Evolutionary conservation across 2,797 vertebrate genomes (phyloP).

Genomic region (Remorina albescens): DNA sequence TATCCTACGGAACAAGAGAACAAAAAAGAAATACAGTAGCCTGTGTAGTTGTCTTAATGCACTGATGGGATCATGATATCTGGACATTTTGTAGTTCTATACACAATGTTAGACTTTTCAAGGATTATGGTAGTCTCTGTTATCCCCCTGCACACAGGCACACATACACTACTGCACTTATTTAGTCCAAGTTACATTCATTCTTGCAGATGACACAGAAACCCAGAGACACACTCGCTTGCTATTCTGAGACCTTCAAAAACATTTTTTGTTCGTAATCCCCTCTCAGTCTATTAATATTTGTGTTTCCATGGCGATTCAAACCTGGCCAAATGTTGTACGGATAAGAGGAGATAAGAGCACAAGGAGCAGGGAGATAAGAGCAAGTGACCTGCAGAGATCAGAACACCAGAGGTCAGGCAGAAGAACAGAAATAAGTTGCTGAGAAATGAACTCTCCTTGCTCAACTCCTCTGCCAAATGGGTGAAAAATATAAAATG

Average conservation of each 20-base stretch:
- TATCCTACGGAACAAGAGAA: too few species aligned
- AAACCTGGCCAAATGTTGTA: conserved; percentile 72
- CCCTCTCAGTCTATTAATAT: conserved; percentile 77
- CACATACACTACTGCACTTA: conserved; percentile 34
- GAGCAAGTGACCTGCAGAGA: conserved; percentile 78
- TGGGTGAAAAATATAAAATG: conserved; percentile 35
- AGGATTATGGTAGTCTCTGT: conserved; percentile 46
- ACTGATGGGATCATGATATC: conserved; percentile 41
- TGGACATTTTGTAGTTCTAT: conserved; percentile 30
- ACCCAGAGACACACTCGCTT: conserved; percentile 77
- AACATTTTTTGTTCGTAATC: conserved; percentile 74
- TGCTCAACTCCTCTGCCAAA: conserved; percentile 42
- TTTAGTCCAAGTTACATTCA: conserved; percentile 55
- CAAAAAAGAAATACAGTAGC: conserved; percentile 21
- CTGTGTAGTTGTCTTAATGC: conserved; percentile 8
- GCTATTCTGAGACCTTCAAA: conserved; percentile 65
- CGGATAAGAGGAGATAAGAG: conserved; percentile 80
- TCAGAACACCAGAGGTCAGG: conserved; percentile 76
- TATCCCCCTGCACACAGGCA: conserved; percentile 30
- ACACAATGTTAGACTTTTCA: conserved; percentile 33
- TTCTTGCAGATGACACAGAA: conserved; percentile 74
- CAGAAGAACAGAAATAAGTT: conserved; percentile 66
- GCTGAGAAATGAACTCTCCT: conserved; percentile 63
- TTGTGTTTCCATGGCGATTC: conserved; percentile 81
- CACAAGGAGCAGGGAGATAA: conserved; percentile 79